Conservation (phyloP, 2,888 invertebrate species). For the Ochropleura leucogaster region DNA sequence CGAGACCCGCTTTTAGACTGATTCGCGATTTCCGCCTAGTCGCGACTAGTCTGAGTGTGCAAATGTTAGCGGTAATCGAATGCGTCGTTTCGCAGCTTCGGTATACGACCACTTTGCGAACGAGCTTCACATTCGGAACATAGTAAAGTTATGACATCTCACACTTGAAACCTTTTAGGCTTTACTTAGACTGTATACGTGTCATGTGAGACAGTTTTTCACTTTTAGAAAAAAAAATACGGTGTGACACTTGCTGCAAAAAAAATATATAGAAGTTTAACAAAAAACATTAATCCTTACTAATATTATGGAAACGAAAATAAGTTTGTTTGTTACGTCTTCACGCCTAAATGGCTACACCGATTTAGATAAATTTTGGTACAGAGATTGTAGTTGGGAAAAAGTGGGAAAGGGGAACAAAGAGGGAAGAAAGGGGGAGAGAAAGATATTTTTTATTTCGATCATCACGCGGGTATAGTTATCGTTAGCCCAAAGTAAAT, state of each 20-base stretch:
- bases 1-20: constrained; percentile 8
- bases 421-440: no score
- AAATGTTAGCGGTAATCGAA: constrained; percentile 47
- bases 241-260: neutral
- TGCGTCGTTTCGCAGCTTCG: constrained; percentile 21
- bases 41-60: constrained; percentile 20
- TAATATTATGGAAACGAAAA: no score
- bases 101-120: constrained; percentile 26
- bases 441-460: no score
- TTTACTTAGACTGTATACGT: neutral
- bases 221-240: neutral
- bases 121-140: constrained; percentile 12
- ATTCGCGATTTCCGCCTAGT: constrained; percentile 28
- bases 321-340: no score
- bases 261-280: no score
- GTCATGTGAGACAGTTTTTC: neutral
- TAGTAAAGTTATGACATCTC: neutral
- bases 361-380: no score
- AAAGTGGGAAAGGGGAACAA: no score
- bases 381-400: no score
- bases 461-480: no score
- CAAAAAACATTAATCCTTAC: no score
- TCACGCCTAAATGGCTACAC: no score
- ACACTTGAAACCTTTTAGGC: constrained; percentile 7
- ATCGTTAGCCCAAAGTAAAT: no score